Conservation (phyloP, 2,113 vertebrate genomes). For the Anas platyrhynchos region DNA sequence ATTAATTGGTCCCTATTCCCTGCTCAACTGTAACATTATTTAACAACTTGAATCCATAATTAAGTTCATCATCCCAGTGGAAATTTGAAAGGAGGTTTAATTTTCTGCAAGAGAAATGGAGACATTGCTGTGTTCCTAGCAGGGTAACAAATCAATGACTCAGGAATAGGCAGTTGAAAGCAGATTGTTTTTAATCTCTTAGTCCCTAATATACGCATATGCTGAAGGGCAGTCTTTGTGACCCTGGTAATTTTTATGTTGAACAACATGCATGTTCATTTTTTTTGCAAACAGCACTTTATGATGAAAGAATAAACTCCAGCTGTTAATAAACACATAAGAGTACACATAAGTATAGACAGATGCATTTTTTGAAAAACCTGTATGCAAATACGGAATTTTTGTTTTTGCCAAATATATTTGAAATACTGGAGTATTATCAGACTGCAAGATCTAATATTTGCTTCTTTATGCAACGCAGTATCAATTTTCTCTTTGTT, state of each 20-base stretch:
- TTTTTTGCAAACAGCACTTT: not conserved
- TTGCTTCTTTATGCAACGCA: not conserved
- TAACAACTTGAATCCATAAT: conserved; percentile 48
- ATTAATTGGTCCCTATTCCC: conserved; percentile 37
- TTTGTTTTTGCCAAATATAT: not conserved
- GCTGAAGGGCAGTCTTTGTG: not conserved
- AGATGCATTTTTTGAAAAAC: not conserved
- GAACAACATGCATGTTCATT: not conserved
- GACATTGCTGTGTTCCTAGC: not conserved
- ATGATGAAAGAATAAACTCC: not conserved
- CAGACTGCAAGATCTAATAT: not conserved
- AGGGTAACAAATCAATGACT: conserved; percentile 30
- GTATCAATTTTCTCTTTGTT: not conserved
- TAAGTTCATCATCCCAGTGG: conserved; percentile 56
- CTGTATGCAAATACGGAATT: not conserved
- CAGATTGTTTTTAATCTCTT: conserved; percentile 45
- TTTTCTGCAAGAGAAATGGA: conserved; percentile 38
- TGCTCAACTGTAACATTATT: conserved; percentile 39
- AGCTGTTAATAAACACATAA: not conserved
- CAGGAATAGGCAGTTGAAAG: conserved; percentile 13
- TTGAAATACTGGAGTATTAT: not conserved
- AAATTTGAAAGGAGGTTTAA: conserved; percentile 57
- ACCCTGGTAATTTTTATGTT: not conserved
- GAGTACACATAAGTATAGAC: not conserved
- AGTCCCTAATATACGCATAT: not conserved